A percentile compares a stretch with the other conserved stretches of the same genome.
These are phyloP conservation scores for Merluccius polli DNA, from an alignment of 2,797 vertebrate species.

Conservation along the genomic window DNA sequence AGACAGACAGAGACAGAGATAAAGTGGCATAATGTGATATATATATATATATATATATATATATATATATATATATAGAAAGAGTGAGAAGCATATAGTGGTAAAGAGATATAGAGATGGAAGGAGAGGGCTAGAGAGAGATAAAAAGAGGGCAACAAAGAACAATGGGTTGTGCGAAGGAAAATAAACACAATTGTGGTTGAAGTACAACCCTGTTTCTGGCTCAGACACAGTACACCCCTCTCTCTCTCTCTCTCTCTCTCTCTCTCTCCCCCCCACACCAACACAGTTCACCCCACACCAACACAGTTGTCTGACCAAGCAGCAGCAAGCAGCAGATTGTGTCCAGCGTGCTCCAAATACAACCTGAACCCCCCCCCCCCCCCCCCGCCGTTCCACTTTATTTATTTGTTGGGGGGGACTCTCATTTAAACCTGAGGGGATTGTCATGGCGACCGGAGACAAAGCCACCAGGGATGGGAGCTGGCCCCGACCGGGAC, in stretches of 20 bases:
- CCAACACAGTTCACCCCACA: too few species aligned
- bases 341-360: slow-evolving; percentile 50
- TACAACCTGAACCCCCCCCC: slow-evolving; percentile 20
- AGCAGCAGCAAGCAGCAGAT: slow-evolving; percentile 52
- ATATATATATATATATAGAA: neutral
- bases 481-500: slow-evolving; percentile 39
- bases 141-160: slow-evolving; percentile 18
- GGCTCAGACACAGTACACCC: slow-evolving; percentile 2
- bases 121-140: neutral
- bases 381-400: neutral
- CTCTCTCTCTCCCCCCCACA: slow-evolving; percentile 10
- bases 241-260: slow-evolving; percentile 20
- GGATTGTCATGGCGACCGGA: slow-evolving; percentile 58
- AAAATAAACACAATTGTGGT: neutral
- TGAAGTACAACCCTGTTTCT: neutral
- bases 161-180: slow-evolving; percentile 14
- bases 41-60: neutral
- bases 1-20: neutral
- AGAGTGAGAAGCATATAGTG: neutral
- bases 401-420: slow-evolving; percentile 67
- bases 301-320: slow-evolving; percentile 41
- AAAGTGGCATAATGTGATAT: neutral
- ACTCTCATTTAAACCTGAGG: slow-evolving; percentile 65
- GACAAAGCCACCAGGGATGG: slow-evolving; percentile 41
- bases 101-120: neutral